Base-by-base conservation (phyloP, 1,140 invertebrate genomes). In the Pseudomyrmex cubaensis region DNA sequence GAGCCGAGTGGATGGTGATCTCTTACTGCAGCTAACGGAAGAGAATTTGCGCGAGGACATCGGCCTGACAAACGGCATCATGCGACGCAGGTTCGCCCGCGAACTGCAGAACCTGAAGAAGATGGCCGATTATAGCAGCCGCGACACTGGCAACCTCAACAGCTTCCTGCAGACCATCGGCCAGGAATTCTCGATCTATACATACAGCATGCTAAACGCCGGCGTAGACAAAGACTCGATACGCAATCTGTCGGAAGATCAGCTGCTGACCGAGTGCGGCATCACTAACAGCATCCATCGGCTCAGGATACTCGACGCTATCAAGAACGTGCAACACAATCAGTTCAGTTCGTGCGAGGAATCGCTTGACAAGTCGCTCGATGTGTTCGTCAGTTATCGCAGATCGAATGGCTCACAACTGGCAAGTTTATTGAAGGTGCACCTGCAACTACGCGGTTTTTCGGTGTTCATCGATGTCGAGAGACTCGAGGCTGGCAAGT, bases 331-430 rank as follows among this genome's bases (percentile, higher is more conserved):
- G 92, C 92, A 92, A 54, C 84, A 92, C 95, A 95, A 97, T 94
- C 92, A 96, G 93, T 85, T 94, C 95, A 90, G 95, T 94, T 86
- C 96, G 91, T 93, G 95, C 95, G 87, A 97, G 93, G 97, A 97
- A 84, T 97, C 96, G 89, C 95, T 97, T 87, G 97, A 98, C 90
- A 98, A 99, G 93, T 97, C 97, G 5, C 94, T 99, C 72, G 99
- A 99, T 93, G 98, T 99, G 2, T 99, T 99, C 93, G 98, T 99
- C 82, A 99, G 99, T 93, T 99, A 99, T 93, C 95, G 99, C 87
- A 95, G 99, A 90, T 99, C 98, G 1, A 99, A 99, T 93, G 99
- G 99, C 74, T 99, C 99, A 25, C 99, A 99, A 94, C 94, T 99
- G 85, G 99, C 99, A 57, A 97, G 97, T 95, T 95, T 98, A 83